phyloP scores from a whole-genome alignment of 2,113 vertebrate genomes.

The Myotis lucifugus region DNA sequence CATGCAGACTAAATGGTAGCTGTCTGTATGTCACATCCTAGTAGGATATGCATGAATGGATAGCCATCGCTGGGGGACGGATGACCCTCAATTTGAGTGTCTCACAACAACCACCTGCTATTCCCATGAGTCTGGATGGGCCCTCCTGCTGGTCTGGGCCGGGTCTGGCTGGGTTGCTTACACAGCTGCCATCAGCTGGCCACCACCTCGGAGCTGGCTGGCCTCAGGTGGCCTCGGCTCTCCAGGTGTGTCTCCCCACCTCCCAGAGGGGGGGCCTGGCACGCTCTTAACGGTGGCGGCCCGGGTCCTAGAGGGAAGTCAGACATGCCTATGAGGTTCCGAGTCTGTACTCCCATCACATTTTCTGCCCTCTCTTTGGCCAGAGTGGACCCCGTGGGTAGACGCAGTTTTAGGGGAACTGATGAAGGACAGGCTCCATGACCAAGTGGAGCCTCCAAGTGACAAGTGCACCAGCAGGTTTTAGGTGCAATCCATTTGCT shows the following conservation, averaged over 20 bases:
- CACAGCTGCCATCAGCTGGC: accelerated
- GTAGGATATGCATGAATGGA: accelerated
- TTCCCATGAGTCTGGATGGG: background rate
- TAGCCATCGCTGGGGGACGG: background rate
- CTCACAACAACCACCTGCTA: accelerated
- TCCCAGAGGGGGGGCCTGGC: too few species aligned
- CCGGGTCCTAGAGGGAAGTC: background rate
- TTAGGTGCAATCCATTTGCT: background rate
- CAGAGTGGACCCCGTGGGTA: accelerated
- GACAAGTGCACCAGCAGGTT: accelerated
- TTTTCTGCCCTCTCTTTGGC: background rate
- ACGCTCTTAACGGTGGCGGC: background rate
- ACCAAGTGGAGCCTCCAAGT: accelerated
- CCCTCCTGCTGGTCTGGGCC: too few species aligned
- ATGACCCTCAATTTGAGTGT: accelerated
- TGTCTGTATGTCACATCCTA: background rate
- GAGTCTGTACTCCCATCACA: background rate
- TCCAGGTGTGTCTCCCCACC: accelerated
- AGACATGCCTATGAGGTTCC: background rate
- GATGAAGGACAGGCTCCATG: accelerated
- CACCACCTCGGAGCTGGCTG: background rate
- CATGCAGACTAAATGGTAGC: background rate
- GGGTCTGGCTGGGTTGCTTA: too few species aligned
- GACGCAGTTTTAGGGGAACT: accelerated
- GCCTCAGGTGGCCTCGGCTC: background rate